A percentile compares a stretch with the other conserved stretches of the same genome.
These are phyloP conservation scores for Triops longicaudatus DNA, from an alignment of 1,140 invertebrate species.

Conservation along the genomic window DNA sequence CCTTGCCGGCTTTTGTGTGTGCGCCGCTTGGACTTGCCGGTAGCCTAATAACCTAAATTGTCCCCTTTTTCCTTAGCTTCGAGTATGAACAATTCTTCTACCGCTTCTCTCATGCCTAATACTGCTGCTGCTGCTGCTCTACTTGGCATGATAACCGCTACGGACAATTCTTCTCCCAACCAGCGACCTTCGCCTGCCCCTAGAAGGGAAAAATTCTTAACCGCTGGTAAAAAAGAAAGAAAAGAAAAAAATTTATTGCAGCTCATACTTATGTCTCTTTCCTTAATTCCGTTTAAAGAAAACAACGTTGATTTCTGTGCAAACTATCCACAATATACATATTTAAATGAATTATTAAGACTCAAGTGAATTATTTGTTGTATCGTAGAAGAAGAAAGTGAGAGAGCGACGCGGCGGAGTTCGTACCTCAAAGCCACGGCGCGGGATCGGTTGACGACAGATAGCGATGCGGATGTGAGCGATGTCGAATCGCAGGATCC, in stretches of 20 bases:
- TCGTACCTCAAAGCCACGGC: slow-evolving; percentile 83
- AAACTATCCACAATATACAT: too few species aligned
- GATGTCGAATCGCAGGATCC: slow-evolving; percentile 19
- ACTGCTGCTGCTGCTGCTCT: not conserved
- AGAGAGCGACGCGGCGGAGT: slow-evolving; percentile 71
- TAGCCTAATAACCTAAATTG: not conserved
- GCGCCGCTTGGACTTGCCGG: not conserved
- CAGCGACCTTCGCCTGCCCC: not conserved
- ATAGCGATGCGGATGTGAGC: slow-evolving; percentile 27
- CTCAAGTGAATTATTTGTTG: slow-evolving; percentile 26
- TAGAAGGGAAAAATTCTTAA: slow-evolving; percentile 3
- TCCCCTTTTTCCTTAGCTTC: not conserved
- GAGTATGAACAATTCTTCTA: not conserved
- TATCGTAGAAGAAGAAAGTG: slow-evolving; percentile 57
- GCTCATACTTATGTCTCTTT: too few species aligned
- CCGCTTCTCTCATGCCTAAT: not conserved
- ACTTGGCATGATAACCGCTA: not conserved
- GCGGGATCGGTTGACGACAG: slow-evolving; percentile 39
- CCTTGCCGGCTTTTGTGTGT: too few species aligned
- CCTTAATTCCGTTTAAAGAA: not conserved
- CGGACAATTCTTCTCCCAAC: not conserved
- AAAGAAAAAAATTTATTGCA: too few species aligned
- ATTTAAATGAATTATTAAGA: not conserved
- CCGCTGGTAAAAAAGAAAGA: not conserved
- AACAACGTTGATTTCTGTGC: too few species aligned